Conservation (phyloP, 2,113 vertebrate genomes). For the Bos taurus region ARS-UCD2.0 NC_037348.1:53631501-53632000, state of each 20-base stretch:
- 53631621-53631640: not conserved
- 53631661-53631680: not conserved
- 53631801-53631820: not conserved
- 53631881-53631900: not conserved
- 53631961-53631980: not conserved
- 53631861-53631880: not conserved
- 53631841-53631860: not conserved
- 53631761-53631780: not conserved
- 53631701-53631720: not conserved
- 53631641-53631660: not conserved
- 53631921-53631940: not conserved
- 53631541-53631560: not conserved
- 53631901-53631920: not conserved
- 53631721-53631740: not conserved
- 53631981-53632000: not conserved
- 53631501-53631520: not conserved
- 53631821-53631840: not conserved
- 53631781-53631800: not conserved
- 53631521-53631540: not conserved
- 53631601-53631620: not conserved
- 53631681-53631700: not conserved
- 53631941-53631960: not conserved
- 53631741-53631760: not conserved
- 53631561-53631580: not conserved
- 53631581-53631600: not conserved